Evolutionary conservation across 2,113 vertebrate genomes (phyloP), one percentile per base, ranked within the genome.

Genomic region (Nematolebias whitei): DNA sequence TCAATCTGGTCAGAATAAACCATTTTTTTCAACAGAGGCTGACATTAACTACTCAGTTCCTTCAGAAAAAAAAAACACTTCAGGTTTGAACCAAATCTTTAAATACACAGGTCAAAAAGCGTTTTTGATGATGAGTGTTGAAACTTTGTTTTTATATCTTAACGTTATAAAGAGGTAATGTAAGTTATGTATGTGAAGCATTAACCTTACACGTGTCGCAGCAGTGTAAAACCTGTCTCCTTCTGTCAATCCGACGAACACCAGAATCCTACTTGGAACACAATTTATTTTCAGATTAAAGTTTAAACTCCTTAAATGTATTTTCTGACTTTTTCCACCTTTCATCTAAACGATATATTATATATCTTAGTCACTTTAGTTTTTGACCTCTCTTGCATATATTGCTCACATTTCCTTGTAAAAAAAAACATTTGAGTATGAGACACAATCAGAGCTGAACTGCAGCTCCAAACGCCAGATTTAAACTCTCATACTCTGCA

Each of bases 141-240:
- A 41, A 41, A 15, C 1, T 26, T 73, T 58, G n/a, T n/a, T n/a
- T 55, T 12, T 48, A 14, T 50, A 51, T 67, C 2, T 4, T 29
- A 40, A 65, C 43, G 38, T 47, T 18, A 39, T 73, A 3, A 63
- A 79, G 70, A 66, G 63, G 43, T 49, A 5, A 80, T 57, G 18
- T n/a, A 18, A 32, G 11, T 15, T 13, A 29, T 29, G 26, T 29
- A 29, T 29, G 26, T 29, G 26, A 3, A 29, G 26, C 3, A 29
- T 29, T 29, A 29, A 29, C 7, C 26, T 29, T 13, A 39, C 38
- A 10, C 2, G 12, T 2, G 4, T 39, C 12, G 9, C 8, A 39
- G 26, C 26, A 39, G 1, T 12, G 16, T 24, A 20, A 10, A 58
- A 43, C 8, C 12, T 12, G 40, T 58, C 40, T 43, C 40, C 26